Evolutionary conservation across 23 tunicate species (phyloP), one percentile per base, ranked within the genome.

Genomic region (Ciona savignyi): DNA sequence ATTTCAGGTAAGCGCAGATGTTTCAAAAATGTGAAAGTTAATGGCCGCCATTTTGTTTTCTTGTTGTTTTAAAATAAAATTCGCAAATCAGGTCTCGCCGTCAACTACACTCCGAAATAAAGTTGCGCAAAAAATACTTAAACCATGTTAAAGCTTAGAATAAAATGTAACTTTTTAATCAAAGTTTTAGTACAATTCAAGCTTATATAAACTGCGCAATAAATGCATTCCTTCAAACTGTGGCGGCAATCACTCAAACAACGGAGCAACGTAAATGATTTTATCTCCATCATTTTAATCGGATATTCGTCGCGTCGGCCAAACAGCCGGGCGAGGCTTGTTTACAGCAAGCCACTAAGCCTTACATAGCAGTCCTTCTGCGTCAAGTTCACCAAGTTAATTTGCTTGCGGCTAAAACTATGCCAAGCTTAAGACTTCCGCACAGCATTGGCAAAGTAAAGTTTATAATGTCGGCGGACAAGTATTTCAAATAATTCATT

Each of bases 1-100:
- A 95, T 65, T 95, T 95, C 76, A 77, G 99, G 99, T 95, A 42
- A n/a, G n/a, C 15, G 56, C 15, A 42, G 15, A 9, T 42, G 9
- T 42, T 42, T 9, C 15, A 15, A 9, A 15, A 42, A 42, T 42
- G 22, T 4, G 26, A 30, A 72, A 25, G 26, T n/a, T 25, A n/a
- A n/a, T 51, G 33, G 49, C 22, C 78, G 78, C 78, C 78, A 74
- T 74, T 74, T 74, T 74, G 78, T 74, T 56, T n/a, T 63, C 22
- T n/a, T n/a, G n/a, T n/a, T n/a, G n/a, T n/a, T n/a, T n/a, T n/a
- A n/a, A n/a, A n/a, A n/a, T n/a, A n/a, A n/a, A n/a, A n/a, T n/a
- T n/a, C n/a, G n/a, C n/a, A n/a, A n/a, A n/a, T n/a, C n/a, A n/a
- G n/a, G n/a, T n/a, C n/a, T n/a, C n/a, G n/a, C n/a, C n/a, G n/a